Evolutionary conservation across 30 jellyfish, hydroid and myxozoan genomes (phyloP).

Genomic region (Hydra vulgaris): DNA sequence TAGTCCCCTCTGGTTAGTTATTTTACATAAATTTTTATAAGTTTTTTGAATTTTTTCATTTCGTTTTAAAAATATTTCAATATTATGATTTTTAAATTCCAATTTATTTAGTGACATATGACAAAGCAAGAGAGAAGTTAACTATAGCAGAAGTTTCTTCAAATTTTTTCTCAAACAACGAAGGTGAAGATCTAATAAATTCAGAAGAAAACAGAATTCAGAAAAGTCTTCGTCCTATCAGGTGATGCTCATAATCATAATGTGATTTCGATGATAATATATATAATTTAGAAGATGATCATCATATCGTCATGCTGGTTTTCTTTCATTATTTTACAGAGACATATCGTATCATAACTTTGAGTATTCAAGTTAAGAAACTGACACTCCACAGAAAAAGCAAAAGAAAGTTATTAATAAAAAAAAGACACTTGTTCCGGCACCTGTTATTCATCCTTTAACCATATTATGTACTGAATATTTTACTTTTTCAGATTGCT

Average conservation of each 20-base stretch:
- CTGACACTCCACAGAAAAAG: not conserved
- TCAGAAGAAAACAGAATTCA: not conserved
- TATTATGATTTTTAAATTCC: not conserved
- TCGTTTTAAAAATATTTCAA: not conserved
- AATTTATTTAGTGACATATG: not conserved
- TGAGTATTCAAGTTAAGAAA: not conserved
- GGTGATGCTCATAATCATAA: not conserved
- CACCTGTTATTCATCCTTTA: not conserved
- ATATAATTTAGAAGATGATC: not conserved
- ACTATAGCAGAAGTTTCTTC: not conserved
- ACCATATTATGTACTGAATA: no score
- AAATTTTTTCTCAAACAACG: not conserved
- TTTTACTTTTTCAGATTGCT: not conserved
- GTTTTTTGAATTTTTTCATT: not conserved
- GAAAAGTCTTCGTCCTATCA: not conserved
- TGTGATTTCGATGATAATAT: not conserved
- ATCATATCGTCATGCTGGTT: not conserved
- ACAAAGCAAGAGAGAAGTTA: not conserved
- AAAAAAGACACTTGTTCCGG: not conserved
- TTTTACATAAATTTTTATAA: not conserved
- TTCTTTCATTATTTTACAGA: not conserved
- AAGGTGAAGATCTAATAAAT: not conserved
- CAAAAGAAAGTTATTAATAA: not conserved
- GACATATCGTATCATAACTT: not conserved
- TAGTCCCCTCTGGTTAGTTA: not conserved